A percentile compares a stretch with the other conserved stretches of the same genome.
Evolutionary conservation across 2,888 invertebrate species (phyloP).

Genomic region (Xylota segnis): DNA sequence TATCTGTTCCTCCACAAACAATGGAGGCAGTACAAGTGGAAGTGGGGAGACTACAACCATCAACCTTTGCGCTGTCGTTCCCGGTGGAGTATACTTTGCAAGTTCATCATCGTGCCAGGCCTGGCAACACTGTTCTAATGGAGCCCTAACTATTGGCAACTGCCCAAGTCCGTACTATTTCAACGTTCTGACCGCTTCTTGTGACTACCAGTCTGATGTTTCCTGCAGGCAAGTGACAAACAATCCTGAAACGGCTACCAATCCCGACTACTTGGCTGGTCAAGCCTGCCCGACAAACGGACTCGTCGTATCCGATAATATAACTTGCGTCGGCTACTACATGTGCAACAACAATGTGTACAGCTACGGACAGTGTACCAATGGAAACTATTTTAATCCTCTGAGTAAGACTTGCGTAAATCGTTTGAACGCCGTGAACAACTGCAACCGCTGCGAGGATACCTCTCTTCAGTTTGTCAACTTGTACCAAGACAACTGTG

Average conservation of each 20-base stretch:
- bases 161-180: conserved; percentile 71
- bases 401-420: conserved; percentile 73
- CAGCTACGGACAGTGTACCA: conserved; percentile 68
- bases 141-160: conserved; percentile 46
- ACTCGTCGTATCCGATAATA: conserved; percentile 42
- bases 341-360: conserved; percentile 72
- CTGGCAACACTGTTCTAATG: conserved; percentile 78
- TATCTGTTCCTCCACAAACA: conserved; percentile 56
- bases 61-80: conserved; percentile 76
- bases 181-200: conserved; percentile 72
- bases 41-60: conserved; percentile 1
- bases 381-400: conserved; percentile 76
- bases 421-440: conserved; percentile 78
- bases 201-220: conserved; percentile 76
- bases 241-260: conserved; percentile 51
- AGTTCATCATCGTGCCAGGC: conserved; percentile 75
- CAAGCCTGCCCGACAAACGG: conserved; percentile 54
- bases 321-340: conserved; percentile 78
- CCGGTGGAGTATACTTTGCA: conserved; percentile 77
- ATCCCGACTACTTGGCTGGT: conserved; percentile 65
- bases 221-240: conserved; percentile 78
- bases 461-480: conserved; percentile 78
- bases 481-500: conserved; percentile 76
- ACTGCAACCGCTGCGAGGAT: conserved; percentile 79
- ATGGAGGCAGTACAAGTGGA: neutral